Conservation (phyloP, 2,113 vertebrate species). For the Mesoclemmys tuberculata region DNA sequence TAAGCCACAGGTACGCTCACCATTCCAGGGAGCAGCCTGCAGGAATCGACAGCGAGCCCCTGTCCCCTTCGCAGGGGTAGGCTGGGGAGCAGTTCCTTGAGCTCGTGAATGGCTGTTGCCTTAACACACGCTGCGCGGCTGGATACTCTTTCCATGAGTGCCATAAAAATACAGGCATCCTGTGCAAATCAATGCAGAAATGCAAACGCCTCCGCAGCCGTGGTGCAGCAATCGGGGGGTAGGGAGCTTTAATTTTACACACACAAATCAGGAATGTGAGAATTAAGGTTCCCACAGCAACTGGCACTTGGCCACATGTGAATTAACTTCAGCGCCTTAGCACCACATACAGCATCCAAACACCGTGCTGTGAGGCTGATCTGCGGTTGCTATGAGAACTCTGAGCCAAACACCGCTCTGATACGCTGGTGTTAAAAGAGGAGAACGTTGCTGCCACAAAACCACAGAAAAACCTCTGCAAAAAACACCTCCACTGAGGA, state of each 20-base stretch:
- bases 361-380: neutral
- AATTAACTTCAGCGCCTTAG: conserved; percentile 57
- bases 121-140: neutral
- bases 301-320: conserved; percentile 70
- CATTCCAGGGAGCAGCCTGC: neutral
- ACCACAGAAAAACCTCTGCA: neutral
- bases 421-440: neutral
- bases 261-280: conserved; percentile 42
- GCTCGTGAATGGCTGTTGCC: neutral
- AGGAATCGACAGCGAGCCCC: neutral
- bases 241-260: conserved; percentile 51
- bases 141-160: neutral
- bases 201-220: neutral
- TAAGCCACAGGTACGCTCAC: neutral
- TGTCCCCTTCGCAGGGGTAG: neutral
- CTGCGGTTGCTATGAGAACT: neutral
- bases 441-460: neutral
- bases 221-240: neutral
- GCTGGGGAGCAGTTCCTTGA: neutral
- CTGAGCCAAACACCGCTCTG: neutral
- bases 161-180: neutral
- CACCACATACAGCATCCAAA: neutral
- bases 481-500: neutral
- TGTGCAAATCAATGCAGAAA: neutral
- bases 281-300: conserved; percentile 73